Conservation (phyloP, 2,113 vertebrate genomes). For the Xiphophorus couchianus region DNA sequence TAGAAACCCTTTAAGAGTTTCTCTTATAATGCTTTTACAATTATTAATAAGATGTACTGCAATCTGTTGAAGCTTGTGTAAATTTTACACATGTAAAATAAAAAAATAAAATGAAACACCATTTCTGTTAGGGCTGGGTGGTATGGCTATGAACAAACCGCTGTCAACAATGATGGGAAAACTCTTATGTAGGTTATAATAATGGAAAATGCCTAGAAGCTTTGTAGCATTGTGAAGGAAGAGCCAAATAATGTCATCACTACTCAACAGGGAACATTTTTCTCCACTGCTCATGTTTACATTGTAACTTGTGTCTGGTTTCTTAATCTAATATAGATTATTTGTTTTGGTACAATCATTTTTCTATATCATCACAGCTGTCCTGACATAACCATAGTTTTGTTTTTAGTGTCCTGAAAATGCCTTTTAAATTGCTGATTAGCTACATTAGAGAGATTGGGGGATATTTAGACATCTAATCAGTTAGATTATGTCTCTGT, state of each 20-base stretch:
- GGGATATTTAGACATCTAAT: constrained; percentile 67
- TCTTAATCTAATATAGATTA: neutral
- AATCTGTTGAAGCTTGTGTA: no score
- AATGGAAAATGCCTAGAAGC: neutral
- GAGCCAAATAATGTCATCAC: neutral
- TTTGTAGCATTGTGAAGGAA: constrained; percentile 11
- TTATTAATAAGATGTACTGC: no score
- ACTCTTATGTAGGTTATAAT: neutral
- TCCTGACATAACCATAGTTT: neutral
- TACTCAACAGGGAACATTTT: neutral
- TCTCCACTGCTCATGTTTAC: neutral
- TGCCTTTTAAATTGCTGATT: constrained; percentile 60
- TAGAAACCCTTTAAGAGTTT: no score
- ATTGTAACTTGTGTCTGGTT: neutral
- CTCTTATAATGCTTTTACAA: no score
- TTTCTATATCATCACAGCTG: neutral
- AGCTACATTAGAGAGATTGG: constrained; percentile 61
- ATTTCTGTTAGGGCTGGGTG: no score
- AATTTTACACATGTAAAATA: no score
- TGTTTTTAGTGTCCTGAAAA: constrained; percentile 41
- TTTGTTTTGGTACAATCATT: neutral
- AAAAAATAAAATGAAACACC: no score
- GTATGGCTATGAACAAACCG: neutral
- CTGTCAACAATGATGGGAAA: constrained; percentile 1
- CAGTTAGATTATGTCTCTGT: constrained; percentile 55